A percentile compares a stretch with the other conserved stretches of the same genome.
Conservation (phyloP, 1,140 invertebrate species). For the Phymastichus coffea region DNA sequence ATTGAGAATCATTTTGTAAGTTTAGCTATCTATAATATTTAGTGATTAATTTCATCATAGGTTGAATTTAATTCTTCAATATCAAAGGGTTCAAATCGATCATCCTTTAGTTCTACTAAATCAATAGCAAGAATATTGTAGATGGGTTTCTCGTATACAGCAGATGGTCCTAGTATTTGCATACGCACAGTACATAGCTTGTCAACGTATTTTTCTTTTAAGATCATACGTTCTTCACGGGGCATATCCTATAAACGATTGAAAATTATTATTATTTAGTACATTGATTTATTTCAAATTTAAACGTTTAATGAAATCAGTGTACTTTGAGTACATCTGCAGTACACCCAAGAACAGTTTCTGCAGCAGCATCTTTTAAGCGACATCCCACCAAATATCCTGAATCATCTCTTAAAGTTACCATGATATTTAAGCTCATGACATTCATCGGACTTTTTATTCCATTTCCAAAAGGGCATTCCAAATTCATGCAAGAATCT, state of each 20-base stretch:
- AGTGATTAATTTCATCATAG: too few relatives aligned
- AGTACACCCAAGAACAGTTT: slow-evolving; percentile 43
- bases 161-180: slow-evolving; percentile 47
- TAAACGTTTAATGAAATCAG: not conserved
- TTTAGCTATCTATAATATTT: too few relatives aligned
- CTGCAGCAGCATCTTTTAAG: slow-evolving; percentile 44
- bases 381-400: slow-evolving; percentile 52
- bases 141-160: slow-evolving; percentile 35
- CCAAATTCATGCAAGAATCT: slow-evolving; percentile 53
- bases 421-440: slow-evolving; percentile 43
- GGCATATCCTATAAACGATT: slow-evolving; percentile 40
- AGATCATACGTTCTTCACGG: slow-evolving; percentile 32
- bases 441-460: slow-evolving; percentile 40
- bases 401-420: slow-evolving; percentile 53
- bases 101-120: slow-evolving; percentile 18
- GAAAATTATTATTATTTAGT: too few relatives aligned
- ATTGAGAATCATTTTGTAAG: too few relatives aligned
- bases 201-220: slow-evolving; percentile 45
- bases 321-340: slow-evolving; percentile 42
- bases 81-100: slow-evolving; percentile 15
- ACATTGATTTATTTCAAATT: too few relatives aligned
- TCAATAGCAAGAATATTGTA: slow-evolving; percentile 49
- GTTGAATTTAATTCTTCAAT: slow-evolving; percentile 4
- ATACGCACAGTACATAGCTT: slow-evolving; percentile 42
- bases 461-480: slow-evolving; percentile 53